A percentile compares a stretch with the other conserved stretches of the same genome.
Evolutionary conservation across 2,113 vertebrate species (phyloP).

Genomic region (Hirundichthys speculiger): DNA sequence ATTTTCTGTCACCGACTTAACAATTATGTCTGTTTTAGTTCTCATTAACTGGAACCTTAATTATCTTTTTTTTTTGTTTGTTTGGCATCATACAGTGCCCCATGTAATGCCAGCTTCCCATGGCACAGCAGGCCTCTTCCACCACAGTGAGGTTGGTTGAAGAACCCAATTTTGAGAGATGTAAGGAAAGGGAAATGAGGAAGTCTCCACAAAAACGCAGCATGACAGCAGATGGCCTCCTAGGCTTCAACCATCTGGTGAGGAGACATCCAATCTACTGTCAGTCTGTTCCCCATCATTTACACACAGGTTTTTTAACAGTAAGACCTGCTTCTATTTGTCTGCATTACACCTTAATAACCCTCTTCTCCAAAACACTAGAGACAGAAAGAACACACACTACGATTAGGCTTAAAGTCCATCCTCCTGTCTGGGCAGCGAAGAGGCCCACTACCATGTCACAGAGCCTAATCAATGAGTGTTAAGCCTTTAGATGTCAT

Average conservation of each 20-base stretch:
- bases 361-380: background rate
- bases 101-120: slow-evolving; percentile 43
- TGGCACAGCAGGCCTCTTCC: slow-evolving; percentile 28
- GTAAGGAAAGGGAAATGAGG: slow-evolving; percentile 58
- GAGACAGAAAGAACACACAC: slow-evolving; percentile 22
- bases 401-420: slow-evolving; percentile 39
- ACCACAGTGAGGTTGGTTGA: slow-evolving; percentile 28
- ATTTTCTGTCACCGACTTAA: background rate
- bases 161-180: slow-evolving; percentile 39
- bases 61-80: background rate
- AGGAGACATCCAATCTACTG: slow-evolving; percentile 60
- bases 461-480: slow-evolving; percentile 72
- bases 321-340: slow-evolving; percentile 37
- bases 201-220: slow-evolving; percentile 63
- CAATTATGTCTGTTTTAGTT: background rate
- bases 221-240: slow-evolving; percentile 75
- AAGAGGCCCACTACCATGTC: slow-evolving; percentile 51
- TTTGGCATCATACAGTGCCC: slow-evolving; percentile 14
- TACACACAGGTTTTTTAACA: slow-evolving; percentile 48
- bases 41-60: slow-evolving; percentile 28
- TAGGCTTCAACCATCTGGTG: slow-evolving; percentile 74
- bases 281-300: slow-evolving; percentile 66
- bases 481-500: slow-evolving; percentile 60
- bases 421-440: slow-evolving; percentile 29
- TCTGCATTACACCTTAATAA: slow-evolving; percentile 11